Evolutionary conservation across 1,140 invertebrate genomes (phyloP), one percentile per base, ranked within the genome.

Genomic region (Harpegnathos saltator): DNA sequence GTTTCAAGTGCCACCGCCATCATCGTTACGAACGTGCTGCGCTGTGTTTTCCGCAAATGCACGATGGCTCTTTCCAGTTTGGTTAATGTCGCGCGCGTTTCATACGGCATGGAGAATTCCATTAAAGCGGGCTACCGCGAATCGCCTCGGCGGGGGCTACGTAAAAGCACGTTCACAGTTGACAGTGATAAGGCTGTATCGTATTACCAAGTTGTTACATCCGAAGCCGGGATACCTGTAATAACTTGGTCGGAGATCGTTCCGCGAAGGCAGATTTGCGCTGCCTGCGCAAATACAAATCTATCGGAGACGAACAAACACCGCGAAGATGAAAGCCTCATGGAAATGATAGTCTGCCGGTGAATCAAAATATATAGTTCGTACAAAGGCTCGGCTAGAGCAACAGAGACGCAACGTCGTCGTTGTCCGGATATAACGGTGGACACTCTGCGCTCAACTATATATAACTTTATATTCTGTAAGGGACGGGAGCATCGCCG

Each of bases 11-110:
- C 29, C 59, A 17, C 24, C 50, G 58, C 29, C 59, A 17, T 29
- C 50, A 11, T 87, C 72, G 74, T 87, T 85, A 85, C 24, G 22
- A 66, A 82, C 83, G 68, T 68, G 44, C 44, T 59, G n/a, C 77
- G 19, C 58, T 38, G 58, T 73, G 11, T 29, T 65, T 71, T 15
- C 58, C 62, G 50, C 19, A 48, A 69, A 65, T 15, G 26, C 44
- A 50, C 15, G 19, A 15, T 22, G 14, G 24, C 69, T 44, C 33
- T 44, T 54, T 33, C 11, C 19, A 17, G 17, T 82, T 63, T 56
- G 33, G 33, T 82, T 44, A 63, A 65, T 38, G 68, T 19, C 33
- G n/a, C 50, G n/a, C 50, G 24, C 33, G n/a, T 83, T 61, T 80
- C 52, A 14, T 54, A 11, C 24, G 44, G n/a, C 58, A 56, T 48